Conservation (phyloP, 2,888 invertebrate species). For the Mythimna loreyi region DNA sequence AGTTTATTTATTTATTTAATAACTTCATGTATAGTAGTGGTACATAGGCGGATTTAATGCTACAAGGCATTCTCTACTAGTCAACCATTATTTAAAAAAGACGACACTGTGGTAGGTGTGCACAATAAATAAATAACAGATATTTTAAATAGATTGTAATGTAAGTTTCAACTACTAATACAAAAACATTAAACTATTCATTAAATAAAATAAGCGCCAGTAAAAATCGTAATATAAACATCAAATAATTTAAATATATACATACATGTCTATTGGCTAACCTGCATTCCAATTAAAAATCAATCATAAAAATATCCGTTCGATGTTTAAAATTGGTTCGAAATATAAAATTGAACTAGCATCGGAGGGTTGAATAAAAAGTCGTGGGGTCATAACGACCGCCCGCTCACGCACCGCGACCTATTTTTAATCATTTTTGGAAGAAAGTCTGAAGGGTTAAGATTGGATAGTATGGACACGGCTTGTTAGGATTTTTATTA, state of each 20-base stretch:
- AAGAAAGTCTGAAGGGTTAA: conserved; percentile 81
- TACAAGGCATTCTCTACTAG: no score
- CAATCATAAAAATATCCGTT: conserved; percentile 44
- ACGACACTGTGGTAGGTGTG: no score
- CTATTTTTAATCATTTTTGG: conserved; percentile 91
- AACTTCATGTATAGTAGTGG: no score
- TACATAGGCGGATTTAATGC: no score
- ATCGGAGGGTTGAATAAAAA: conserved; percentile 74
- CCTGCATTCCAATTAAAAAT: conserved; percentile 40
- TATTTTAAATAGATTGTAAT: no score
- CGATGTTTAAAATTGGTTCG: conserved; percentile 28
- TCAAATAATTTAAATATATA: neutral
- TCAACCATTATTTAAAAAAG: no score
- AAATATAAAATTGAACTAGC: conserved; percentile 53
- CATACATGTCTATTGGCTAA: no score
- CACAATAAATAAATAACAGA: no score
- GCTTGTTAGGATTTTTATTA: conserved; percentile 56
- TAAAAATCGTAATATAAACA: neutral
- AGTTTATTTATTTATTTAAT: no score
- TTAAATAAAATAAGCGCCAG: neutral
- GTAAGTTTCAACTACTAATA: no score
- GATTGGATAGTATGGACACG: conserved; percentile 66
- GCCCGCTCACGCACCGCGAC: conserved; percentile 84
- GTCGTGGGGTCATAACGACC: conserved; percentile 81
- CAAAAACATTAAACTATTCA: no score